These are phyloP conservation scores for Listronotus oregonensis DNA, from an alignment of 1,140 invertebrate genomes.

Conservation along the genomic window DNA sequence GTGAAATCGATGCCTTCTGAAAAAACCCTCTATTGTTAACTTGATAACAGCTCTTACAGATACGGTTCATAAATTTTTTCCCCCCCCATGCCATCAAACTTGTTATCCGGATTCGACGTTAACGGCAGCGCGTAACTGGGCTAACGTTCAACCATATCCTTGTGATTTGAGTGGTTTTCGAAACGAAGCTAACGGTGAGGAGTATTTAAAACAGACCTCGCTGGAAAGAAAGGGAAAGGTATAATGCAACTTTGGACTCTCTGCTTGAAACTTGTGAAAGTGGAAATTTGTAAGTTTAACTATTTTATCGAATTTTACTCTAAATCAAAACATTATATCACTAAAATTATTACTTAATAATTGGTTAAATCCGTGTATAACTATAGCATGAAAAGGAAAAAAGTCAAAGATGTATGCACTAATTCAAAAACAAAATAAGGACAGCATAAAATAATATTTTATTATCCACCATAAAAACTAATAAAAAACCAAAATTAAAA, in stretches of 20 bases:
- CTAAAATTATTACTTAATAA: no score
- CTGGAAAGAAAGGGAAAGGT: conserved; percentile 61
- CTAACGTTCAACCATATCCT: conserved; percentile 50
- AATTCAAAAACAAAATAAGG: no score
- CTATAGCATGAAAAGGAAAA: no score
- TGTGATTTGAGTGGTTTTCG: conserved; percentile 50
- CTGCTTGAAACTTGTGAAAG: conserved; percentile 68
- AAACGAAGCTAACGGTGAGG: conserved; percentile 53
- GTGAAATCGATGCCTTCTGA: conserved; percentile 76
- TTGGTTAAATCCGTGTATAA: no score
- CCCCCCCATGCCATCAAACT: conserved; percentile 65
- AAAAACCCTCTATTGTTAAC: conserved; percentile 77
- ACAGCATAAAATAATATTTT: no score
- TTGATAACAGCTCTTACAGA: conserved; percentile 70
- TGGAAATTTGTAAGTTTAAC: conserved; percentile 70
- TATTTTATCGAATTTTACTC: no score
- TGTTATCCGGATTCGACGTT: conserved; percentile 62
- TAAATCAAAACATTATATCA: no score
- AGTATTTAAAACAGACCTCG: conserved; percentile 55
- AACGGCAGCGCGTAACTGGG: conserved; percentile 58
- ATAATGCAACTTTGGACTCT: conserved; percentile 66
- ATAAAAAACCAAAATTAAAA: no score
- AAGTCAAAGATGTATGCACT: no score
- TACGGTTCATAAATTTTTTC: conserved; percentile 58
- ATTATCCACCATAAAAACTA: no score